Evolutionary conservation across 1,140 invertebrate genomes (phyloP).

Genomic region (Penaeus japonicus): DNA sequence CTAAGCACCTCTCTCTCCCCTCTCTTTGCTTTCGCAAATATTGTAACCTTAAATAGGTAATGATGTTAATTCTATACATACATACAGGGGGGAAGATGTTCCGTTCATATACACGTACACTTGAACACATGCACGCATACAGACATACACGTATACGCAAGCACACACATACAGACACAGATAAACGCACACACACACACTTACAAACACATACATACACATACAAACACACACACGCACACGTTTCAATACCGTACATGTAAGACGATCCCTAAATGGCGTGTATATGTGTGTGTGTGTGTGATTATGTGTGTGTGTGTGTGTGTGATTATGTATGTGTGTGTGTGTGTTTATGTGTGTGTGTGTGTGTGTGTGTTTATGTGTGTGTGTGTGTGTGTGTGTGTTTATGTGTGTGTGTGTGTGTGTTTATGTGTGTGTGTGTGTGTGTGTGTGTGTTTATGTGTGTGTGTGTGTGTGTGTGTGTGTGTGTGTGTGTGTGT

Average conservation of each 20-base stretch:
- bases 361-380: too few relatives aligned
- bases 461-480: not conserved
- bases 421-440: too few relatives aligned
- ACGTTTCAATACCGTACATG: not conserved
- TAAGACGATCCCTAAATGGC: too few relatives aligned
- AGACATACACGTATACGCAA: not conserved
- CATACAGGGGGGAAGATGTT: not conserved
- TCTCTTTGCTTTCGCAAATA: too few relatives aligned
- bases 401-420: too few relatives aligned
- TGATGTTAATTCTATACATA: too few relatives aligned
- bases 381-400: too few relatives aligned
- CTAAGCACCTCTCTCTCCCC: too few relatives aligned
- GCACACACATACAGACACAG: too few relatives aligned
- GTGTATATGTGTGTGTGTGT: not conserved
- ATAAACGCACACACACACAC: not conserved
- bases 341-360: too few relatives aligned
- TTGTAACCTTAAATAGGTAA: too few relatives aligned
- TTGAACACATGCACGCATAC: not conserved
- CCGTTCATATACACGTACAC: too few relatives aligned
- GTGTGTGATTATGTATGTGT: not conserved
- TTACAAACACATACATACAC: not conserved
- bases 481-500: conserved; percentile 9
- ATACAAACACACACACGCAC: not conserved
- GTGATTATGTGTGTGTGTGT: not conserved
- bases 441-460: not conserved